These are phyloP conservation scores for Plebejus anna DNA, from an alignment of 2,888 invertebrate genomes.

Conservation along the genomic window DNA sequence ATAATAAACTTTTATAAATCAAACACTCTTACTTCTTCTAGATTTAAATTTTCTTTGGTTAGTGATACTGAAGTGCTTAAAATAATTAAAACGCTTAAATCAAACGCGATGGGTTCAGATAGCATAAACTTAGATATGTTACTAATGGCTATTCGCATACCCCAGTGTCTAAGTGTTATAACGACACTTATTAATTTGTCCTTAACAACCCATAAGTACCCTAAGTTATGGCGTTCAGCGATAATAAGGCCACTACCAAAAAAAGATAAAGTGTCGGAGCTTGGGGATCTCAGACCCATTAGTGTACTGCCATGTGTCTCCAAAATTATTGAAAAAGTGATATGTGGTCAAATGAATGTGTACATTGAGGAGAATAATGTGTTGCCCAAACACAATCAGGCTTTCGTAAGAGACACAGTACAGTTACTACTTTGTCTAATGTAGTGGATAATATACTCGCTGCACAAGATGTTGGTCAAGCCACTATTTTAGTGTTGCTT, in stretches of 20 bases:
- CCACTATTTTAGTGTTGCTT: too few species aligned
- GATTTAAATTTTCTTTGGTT: not conserved
- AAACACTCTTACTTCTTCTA: not conserved
- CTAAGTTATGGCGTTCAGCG: too few species aligned
- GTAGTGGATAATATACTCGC: too few species aligned
- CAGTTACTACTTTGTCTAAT: not conserved
- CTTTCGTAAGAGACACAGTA: not conserved
- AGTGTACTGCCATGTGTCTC: not conserved
- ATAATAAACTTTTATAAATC: not conserved
- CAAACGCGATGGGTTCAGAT: too few species aligned
- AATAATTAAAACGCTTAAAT: not conserved
- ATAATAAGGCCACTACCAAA: too few species aligned
- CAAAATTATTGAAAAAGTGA: not conserved
- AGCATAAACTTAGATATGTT: too few species aligned
- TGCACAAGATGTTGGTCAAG: not conserved
- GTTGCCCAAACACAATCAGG: not conserved
- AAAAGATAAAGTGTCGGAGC: too few species aligned
- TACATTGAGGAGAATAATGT: not conserved
- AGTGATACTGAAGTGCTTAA: not conserved
- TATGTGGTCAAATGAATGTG: not conserved
- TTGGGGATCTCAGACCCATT: too few species aligned
- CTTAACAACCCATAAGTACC: too few species aligned
- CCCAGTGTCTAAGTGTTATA: too few species aligned
- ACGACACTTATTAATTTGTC: too few species aligned
- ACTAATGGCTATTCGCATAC: too few species aligned